These are phyloP conservation scores for Synodontis membranacea DNA, from an alignment of 2,113 vertebrate species.

Conservation along the genomic window DNA sequence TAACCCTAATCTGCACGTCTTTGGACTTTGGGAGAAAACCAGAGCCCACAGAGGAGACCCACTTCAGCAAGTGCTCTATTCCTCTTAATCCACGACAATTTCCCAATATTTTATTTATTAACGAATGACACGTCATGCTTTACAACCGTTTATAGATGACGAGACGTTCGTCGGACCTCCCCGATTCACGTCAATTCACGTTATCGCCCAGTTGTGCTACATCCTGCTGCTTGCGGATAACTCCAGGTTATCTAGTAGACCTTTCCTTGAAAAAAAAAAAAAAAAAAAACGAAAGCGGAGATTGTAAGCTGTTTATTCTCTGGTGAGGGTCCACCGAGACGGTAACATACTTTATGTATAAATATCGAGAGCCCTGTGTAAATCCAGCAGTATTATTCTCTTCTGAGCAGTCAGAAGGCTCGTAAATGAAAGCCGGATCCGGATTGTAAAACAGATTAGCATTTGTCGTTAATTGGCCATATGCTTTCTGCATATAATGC, in stretches of 20 bases:
- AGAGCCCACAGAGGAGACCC: too few species aligned
- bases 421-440: slow-evolving; percentile 37
- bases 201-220: not conserved
- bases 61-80: not conserved
- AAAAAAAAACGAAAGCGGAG: not conserved
- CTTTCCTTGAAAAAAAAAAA: not conserved
- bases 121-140: not conserved
- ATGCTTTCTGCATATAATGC: slow-evolving; percentile 43
- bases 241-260: not conserved
- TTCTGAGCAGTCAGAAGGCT: not conserved
- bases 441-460: slow-evolving; percentile 47
- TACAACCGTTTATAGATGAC: not conserved
- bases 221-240: not conserved
- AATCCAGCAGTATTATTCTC: slow-evolving; percentile 18
- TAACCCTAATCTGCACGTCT: too few species aligned
- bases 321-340: not conserved
- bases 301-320: not conserved
- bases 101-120: not conserved
- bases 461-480: slow-evolving; percentile 54
- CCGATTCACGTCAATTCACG: not conserved
- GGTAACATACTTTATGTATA: not conserved
- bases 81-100: not conserved
- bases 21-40: too few species aligned
- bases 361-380: not conserved
- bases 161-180: not conserved